phyloP scores from a whole-genome alignment of 2,888 invertebrate genomes.

The Drosophila pegasa region DNA sequence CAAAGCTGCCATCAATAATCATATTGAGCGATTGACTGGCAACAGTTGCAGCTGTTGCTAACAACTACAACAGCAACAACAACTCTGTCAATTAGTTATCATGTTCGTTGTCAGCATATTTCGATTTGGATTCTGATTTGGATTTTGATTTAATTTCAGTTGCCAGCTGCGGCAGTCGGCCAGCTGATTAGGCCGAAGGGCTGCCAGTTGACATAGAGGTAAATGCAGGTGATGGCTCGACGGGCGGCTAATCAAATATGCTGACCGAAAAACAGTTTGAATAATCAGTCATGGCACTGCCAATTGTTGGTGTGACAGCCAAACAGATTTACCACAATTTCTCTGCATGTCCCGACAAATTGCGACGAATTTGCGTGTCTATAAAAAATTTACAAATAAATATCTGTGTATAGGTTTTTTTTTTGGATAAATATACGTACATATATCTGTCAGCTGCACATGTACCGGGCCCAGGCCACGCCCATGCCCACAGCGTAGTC shows the following conservation, averaged over 20 bases:
- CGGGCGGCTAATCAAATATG: constrained; percentile 49
- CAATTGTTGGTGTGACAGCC: constrained; percentile 35
- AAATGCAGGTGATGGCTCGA: constrained; percentile 1
- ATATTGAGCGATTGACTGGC: constrained; percentile 50
- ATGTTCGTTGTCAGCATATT: constrained; percentile 70
- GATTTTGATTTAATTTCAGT: constrained; percentile 69
- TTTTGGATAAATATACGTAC: background rate
- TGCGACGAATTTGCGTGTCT: constrained; percentile 72
- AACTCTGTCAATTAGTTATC: constrained; percentile 76
- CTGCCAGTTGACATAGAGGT: constrained; percentile 5
- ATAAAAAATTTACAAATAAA: constrained; percentile 73
- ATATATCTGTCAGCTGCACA: background rate
- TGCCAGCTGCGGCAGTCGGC: constrained; percentile 11
- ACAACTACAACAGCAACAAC: constrained; percentile 44
- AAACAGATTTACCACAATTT: constrained; percentile 37
- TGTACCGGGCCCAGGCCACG: constrained; percentile 20
- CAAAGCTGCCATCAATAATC: constrained; percentile 44
- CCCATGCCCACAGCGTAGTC: constrained; percentile 21
- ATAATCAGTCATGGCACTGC: constrained; percentile 43
- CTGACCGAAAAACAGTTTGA: constrained; percentile 47
- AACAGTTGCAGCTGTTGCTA: constrained; percentile 39
- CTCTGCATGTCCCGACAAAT: constrained; percentile 50
- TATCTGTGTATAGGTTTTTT: constrained; percentile 14
- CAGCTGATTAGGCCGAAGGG: constrained; percentile 39
- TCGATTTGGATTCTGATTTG: constrained; percentile 65